These are phyloP conservation scores for Coregonus sp. DNA, from an alignment of 2,797 vertebrate species.

Conservation along the genomic window DNA sequence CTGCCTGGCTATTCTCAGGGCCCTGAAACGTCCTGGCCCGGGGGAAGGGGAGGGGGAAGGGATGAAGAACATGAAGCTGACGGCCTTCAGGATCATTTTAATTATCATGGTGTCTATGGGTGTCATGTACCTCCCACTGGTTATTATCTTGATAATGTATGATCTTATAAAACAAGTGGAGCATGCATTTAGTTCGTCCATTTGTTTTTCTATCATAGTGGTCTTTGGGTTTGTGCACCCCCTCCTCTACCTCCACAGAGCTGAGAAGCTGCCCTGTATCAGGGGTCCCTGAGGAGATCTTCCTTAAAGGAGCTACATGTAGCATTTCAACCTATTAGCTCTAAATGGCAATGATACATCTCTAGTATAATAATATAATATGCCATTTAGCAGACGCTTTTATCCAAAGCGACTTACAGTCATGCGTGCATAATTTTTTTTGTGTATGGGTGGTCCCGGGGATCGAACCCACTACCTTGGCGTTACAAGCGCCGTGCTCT, in stretches of 20 bases:
- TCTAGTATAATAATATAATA: no score
- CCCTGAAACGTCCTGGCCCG: constrained; percentile 27
- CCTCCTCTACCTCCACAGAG: constrained; percentile 38
- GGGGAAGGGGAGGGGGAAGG: constrained; percentile 19
- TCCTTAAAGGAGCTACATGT: not conserved
- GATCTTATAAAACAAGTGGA: not conserved
- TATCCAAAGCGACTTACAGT: no score
- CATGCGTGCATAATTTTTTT: no score
- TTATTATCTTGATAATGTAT: not conserved
- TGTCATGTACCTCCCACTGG: not conserved
- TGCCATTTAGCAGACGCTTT: no score
- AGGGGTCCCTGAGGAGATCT: not conserved
- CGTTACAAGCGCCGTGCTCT: no score
- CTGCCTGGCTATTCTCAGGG: constrained; percentile 25
- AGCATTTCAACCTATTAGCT: not conserved
- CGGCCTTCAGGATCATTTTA: constrained; percentile 39
- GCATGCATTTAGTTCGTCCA: not conserved
- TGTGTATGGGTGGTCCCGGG: no score
- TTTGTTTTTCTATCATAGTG: not conserved
- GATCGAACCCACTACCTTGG: no score
- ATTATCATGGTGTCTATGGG: constrained; percentile 13
- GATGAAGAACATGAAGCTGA: constrained; percentile 31
- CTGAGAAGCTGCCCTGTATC: constrained; percentile 28
- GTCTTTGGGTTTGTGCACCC: constrained; percentile 20
- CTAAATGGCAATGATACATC: no score